A percentile compares a stretch with the other conserved stretches of the same genome.
Conservation (phyloP, 2,797 vertebrate genomes). For the Gephyroberyx darwinii region DNA sequence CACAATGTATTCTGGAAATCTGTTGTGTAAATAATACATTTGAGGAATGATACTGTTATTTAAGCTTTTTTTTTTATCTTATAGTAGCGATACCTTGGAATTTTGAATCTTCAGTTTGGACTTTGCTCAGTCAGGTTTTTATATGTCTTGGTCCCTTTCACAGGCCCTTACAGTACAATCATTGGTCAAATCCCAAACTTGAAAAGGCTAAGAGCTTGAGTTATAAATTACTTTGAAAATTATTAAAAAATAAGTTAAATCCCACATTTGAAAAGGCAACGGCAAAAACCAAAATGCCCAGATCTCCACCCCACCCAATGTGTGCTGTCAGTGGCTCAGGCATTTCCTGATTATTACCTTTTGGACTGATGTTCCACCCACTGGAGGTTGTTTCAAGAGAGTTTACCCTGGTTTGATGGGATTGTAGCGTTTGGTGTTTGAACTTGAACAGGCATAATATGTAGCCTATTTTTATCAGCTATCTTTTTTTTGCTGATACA, state of each 20-base stretch:
- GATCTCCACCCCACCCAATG: neutral
- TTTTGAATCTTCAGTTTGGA: constrained; percentile 52
- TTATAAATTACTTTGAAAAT: constrained; percentile 40
- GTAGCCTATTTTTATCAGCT: constrained; percentile 59
- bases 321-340: neutral
- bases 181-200: constrained; percentile 44
- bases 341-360: neutral
- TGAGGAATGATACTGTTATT: constrained; percentile 78
- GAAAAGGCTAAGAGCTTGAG: constrained; percentile 27
- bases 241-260: neutral
- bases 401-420: constrained; percentile 26
- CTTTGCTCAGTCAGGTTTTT: constrained; percentile 57
- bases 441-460: constrained; percentile 56
- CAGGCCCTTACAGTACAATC: constrained; percentile 58
- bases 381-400: constrained; percentile 7
- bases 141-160: constrained; percentile 40
- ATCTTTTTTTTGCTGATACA: constrained; percentile 23
- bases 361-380: neutral
- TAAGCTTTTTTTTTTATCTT: constrained; percentile 62
- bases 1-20: constrained; percentile 62
- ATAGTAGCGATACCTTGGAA: constrained; percentile 66
- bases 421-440: constrained; percentile 39
- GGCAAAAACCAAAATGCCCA: constrained; percentile 5
- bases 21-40: constrained; percentile 78
- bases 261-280: constrained; percentile 15